These are phyloP conservation scores for Hipposideros larvatus DNA, from an alignment of 2,797 vertebrate genomes.

Conservation along the genomic window DNA sequence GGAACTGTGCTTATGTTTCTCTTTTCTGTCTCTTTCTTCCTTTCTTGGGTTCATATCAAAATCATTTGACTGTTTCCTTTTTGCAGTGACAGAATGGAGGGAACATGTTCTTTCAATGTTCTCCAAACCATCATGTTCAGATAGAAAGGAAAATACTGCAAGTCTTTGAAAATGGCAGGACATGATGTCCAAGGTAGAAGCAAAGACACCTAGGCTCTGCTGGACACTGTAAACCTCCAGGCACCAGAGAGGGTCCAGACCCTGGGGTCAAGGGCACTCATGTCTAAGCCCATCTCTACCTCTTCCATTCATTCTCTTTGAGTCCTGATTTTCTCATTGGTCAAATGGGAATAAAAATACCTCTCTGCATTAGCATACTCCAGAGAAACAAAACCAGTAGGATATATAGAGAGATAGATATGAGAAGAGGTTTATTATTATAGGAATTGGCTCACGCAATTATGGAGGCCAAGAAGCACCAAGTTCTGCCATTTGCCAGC, in stretches of 20 bases:
- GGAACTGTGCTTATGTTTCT: not conserved
- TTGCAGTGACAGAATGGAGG: not conserved
- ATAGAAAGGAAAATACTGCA: not conserved
- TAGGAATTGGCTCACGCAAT: not conserved
- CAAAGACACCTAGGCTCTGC: not conserved
- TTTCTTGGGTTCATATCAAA: not conserved
- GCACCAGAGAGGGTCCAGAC: not conserved
- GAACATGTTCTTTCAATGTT: not conserved
- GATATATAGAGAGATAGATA: not conserved
- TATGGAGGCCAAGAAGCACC: not conserved
- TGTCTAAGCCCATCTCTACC: not conserved
- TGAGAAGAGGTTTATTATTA: not conserved
- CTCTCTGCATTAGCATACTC: not conserved
- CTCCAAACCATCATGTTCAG: not conserved
- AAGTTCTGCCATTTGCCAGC: not conserved
- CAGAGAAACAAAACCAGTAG: not conserved
- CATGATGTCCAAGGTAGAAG: rapidly evolving
- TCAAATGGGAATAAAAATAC: not conserved
- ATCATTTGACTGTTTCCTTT: not conserved
- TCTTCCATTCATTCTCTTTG: not conserved
- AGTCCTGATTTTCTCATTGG: not conserved
- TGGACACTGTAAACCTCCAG: not conserved
- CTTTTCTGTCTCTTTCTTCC: not conserved
- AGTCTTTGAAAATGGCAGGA: not conserved
- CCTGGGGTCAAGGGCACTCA: not conserved